These are phyloP conservation scores for Leptocoma aspasia DNA, from an alignment of 2,113 vertebrate genomes.

Conservation along the genomic window DNA sequence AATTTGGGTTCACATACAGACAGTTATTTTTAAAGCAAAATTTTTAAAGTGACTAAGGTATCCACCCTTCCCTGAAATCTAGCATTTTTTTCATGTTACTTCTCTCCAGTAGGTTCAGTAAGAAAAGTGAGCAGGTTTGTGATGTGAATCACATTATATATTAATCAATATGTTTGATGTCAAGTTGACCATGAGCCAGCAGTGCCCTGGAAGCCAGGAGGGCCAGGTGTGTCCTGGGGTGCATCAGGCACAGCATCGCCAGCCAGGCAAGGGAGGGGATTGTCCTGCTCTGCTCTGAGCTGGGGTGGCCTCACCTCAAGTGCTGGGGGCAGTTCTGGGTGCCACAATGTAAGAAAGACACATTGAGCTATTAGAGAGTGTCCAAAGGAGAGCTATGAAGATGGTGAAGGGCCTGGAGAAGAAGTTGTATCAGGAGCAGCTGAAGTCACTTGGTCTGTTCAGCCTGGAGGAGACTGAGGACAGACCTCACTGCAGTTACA, in stretches of 20 bases:
- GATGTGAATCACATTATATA: background rate
- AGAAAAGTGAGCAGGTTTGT: background rate
- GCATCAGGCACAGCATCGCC: background rate
- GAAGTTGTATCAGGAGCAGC: fast-evolving
- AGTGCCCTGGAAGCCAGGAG: background rate
- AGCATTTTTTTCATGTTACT: background rate
- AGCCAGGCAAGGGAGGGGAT: background rate
- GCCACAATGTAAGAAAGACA: background rate
- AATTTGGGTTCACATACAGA: background rate
- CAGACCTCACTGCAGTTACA: background rate
- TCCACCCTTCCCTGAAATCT: background rate
- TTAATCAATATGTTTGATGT: background rate
- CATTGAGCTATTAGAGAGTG: fast-evolving
- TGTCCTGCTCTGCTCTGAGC: background rate
- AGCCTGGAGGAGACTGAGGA: background rate
- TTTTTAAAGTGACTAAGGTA: background rate
- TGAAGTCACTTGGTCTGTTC: background rate
- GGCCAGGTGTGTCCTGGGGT: fast-evolving
- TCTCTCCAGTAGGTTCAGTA: background rate
- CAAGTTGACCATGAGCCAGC: background rate
- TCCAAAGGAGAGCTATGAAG: fast-evolving
- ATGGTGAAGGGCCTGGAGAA: background rate
- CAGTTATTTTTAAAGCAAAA: background rate
- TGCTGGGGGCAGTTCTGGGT: background rate
- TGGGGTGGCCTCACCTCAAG: fast-evolving